Percentiles rank a stretch among this genome's conserved stretches.
These are phyloP conservation scores for Poicephalus meyeri DNA, from an alignment of 2,113 vertebrate genomes.

Conservation along the genomic window DNA sequence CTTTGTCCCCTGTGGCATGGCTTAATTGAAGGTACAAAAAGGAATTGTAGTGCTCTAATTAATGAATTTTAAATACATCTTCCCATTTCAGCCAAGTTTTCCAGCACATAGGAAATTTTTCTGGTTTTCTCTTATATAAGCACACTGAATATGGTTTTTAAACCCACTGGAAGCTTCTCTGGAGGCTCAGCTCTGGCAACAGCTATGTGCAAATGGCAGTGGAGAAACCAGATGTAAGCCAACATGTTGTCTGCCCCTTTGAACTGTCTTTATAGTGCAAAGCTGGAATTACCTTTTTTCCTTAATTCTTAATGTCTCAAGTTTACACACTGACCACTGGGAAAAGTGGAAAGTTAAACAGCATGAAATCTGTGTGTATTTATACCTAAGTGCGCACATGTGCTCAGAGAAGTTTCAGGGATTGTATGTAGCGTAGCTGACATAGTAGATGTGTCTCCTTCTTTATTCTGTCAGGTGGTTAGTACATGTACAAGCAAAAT, in stretches of 20 bases:
- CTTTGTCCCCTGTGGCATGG: not conserved
- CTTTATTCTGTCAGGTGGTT: not conserved
- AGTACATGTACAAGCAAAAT: not conserved
- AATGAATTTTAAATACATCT: not conserved
- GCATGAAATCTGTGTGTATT: not conserved
- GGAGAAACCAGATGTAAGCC: not conserved
- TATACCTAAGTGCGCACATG: accelerated
- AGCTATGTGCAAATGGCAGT: not conserved
- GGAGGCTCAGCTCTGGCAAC: not conserved
- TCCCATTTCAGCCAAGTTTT: not conserved
- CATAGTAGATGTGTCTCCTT: not conserved
- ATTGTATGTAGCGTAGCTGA: not conserved
- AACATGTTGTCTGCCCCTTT: not conserved
- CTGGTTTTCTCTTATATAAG: not conserved
- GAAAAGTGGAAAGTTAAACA: not conserved
- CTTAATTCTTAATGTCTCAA: not conserved
- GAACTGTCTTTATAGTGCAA: not conserved
- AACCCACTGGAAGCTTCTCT: not conserved
- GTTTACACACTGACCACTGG: accelerated
- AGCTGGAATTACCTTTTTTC: not conserved
- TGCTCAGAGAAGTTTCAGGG: not conserved
- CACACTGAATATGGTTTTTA: not conserved
- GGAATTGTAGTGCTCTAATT: not conserved
- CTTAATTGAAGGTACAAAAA: not conserved
- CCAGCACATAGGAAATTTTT: not conserved